These are phyloP conservation scores for Cataglyphis cursor DNA, from an alignment of 2,888 invertebrate species.

Conservation along the genomic window DNA sequence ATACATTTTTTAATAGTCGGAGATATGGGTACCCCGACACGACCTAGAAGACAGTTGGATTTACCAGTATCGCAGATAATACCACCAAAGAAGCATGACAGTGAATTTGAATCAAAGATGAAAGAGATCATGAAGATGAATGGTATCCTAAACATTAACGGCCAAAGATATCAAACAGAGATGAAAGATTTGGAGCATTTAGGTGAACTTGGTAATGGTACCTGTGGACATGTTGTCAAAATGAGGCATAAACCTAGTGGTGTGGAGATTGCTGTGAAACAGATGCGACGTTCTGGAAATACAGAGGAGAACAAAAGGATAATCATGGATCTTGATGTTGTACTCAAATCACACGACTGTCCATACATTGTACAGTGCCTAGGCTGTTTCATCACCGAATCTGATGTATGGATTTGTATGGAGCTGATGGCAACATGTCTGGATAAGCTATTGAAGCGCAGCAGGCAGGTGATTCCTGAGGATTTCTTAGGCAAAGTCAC, in stretches of 20 bases:
- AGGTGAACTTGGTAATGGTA: slow-evolving; percentile 97
- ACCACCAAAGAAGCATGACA: slow-evolving; percentile 89
- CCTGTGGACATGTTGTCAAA: slow-evolving; percentile 99
- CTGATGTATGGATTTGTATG: slow-evolving; percentile 99
- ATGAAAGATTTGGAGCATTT: slow-evolving; percentile 94
- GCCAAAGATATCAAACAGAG: slow-evolving; percentile 92
- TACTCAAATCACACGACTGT: slow-evolving; percentile 98
- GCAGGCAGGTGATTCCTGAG: slow-evolving; percentile 97
- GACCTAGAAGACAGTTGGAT: slow-evolving; percentile 88
- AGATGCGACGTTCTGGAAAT: slow-evolving; percentile 99
- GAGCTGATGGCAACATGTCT: slow-evolving; percentile 99
- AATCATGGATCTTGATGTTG: slow-evolving; percentile 99
- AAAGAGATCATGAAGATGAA: slow-evolving; percentile 97
- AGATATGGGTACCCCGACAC: slow-evolving; percentile 88
- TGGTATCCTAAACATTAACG: slow-evolving; percentile 95
- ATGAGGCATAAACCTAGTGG: slow-evolving; percentile 96
- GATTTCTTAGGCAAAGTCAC: slow-evolving; percentile 98
- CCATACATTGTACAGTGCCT: slow-evolving; percentile 98
- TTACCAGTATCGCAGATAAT: slow-evolving; percentile 89
- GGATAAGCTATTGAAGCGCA: slow-evolving; percentile 96
- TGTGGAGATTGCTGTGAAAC: slow-evolving; percentile 97
- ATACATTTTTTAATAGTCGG: slow-evolving; percentile 81
- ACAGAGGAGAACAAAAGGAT: slow-evolving; percentile 99
- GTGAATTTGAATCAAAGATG: slow-evolving; percentile 92
- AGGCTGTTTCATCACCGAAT: slow-evolving; percentile 98